Base-by-base conservation (phyloP, 2,113 vertebrate species). In the Ranitomeya variabilis region DNA sequence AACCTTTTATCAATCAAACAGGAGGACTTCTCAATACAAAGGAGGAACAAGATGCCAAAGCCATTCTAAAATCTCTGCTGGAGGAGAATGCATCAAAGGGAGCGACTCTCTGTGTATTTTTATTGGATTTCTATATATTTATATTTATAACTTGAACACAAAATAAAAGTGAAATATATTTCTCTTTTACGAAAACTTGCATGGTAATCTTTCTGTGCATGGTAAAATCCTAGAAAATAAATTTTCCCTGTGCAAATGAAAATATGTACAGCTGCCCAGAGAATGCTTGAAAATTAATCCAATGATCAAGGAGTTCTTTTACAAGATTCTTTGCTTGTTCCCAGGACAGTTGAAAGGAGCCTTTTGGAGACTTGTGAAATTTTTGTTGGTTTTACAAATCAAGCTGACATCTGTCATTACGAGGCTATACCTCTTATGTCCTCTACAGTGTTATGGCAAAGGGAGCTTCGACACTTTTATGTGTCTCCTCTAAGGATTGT, bases 381-480 rank as follows among this genome's bases (percentile, higher is more conserved):
- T 86, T 78, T 76, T 86, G 85, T 64, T 66, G 59, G 57, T 79
- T 78, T 86, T 86, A 69, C 37, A 80, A 86, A 79, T 66, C 59
- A 86, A 66, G 21, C 59, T 86, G 85, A 79, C 74, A 86, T 86
- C 37, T 86, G 76, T 80, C 45, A 80, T 86, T 78, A 79, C 18
- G 14, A 79, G 51, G 37, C 59, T 79, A 16, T 31, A 80, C 62
- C 74, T 86, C 76, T 77, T 18, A 67, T 66, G 85, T 80, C 57
- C 60, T 86, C 37, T 54, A 55, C 74, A 80, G 45, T 78, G 60
- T 45, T 23, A 86, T 67, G 76, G 57, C n/a, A 67, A 10, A 26
- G 37, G 45, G 37, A 67, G 45, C n/a, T 23, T 67, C 21, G n/a
- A n/a, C 4, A 9, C 59, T 51, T 86, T 77, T 51, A 78, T 78